Percentiles rank a stretch among this genome's conserved stretches.
Conservation (phyloP, 2,113 vertebrate species). For the Cyphomyrus discorhynchus region DNA sequence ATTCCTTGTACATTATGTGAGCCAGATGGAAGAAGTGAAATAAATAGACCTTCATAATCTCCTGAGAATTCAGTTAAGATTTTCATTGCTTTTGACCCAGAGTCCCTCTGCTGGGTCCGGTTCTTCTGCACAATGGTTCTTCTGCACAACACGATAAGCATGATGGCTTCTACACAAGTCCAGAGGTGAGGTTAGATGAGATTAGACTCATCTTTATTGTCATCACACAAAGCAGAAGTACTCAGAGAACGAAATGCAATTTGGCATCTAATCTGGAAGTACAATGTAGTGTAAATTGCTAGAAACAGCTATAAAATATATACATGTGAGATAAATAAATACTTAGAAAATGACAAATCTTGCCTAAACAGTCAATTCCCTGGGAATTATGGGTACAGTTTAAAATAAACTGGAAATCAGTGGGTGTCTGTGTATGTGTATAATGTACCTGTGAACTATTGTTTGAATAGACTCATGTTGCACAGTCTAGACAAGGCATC, state of each 20-base stretch:
- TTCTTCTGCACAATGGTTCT: not conserved
- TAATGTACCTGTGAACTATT: not conserved
- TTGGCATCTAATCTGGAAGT: not conserved
- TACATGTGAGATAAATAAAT: not conserved
- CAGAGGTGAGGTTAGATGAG: not conserved
- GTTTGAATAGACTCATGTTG: conserved; percentile 26
- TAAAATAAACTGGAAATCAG: not conserved
- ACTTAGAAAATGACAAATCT: not conserved
- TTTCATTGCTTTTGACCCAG: not conserved
- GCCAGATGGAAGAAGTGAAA: not conserved
- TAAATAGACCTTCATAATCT: not conserved
- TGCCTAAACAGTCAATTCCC: not conserved
- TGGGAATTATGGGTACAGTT: not conserved
- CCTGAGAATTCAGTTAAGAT: not conserved
- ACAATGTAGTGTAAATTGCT: not conserved
- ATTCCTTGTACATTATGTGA: not conserved
- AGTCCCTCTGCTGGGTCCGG: not conserved
- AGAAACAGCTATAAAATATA: not conserved
- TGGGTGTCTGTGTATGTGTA: not conserved
- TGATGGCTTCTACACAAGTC: not conserved
- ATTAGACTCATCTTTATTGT: not conserved
- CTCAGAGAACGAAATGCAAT: not conserved
- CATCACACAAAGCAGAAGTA: not conserved
- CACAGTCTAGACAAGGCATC: conserved; percentile 36
- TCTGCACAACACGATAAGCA: not conserved